Evolutionary conservation across 1,140 invertebrate genomes (phyloP).

Genomic region (Stegodyphus dumicola): DNA sequence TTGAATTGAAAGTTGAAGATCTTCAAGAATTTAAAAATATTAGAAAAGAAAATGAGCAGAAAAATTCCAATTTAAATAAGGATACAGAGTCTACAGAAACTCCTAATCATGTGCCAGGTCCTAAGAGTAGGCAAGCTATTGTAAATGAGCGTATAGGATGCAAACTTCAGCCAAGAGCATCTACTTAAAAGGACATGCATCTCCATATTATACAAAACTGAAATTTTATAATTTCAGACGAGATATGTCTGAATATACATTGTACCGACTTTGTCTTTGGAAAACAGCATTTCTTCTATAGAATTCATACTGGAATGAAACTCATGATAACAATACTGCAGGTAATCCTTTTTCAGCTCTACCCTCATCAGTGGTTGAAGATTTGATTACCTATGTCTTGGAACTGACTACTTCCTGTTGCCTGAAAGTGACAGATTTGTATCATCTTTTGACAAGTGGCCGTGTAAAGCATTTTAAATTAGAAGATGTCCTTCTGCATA

Average conservation of each 20-base stretch:
- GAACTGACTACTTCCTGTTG: not conserved
- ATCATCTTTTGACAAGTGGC: conserved; percentile 31
- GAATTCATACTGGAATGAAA: conserved; percentile 10
- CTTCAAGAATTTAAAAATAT: conserved; percentile 77
- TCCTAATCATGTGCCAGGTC: conserved; percentile 59
- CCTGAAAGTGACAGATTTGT: conserved; percentile 34
- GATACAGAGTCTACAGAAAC: conserved; percentile 14
- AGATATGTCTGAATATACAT: not conserved
- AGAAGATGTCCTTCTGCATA: conserved; percentile 16
- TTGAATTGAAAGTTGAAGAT: conserved; percentile 81
- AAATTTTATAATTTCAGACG: too few species aligned
- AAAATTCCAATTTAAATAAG: conserved; percentile 56
- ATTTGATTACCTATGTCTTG: conserved; percentile 3
- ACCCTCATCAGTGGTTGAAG: conserved; percentile 11
- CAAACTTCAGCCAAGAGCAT: conserved; percentile 66
- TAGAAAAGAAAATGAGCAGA: conserved; percentile 64
- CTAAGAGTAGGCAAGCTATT: conserved; percentile 73
- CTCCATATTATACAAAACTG: too few species aligned
- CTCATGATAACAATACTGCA: not conserved
- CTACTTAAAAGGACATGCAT: conserved; percentile 15
- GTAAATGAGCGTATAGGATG: conserved; percentile 78
- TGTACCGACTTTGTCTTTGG: conserved; percentile 23
- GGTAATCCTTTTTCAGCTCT: conserved; percentile 31
- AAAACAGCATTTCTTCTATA: conserved; percentile 23
- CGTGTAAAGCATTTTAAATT: conserved; percentile 30